Conservation (phyloP, 2,888 invertebrate genomes). For the Tinea trinotella region DNA sequence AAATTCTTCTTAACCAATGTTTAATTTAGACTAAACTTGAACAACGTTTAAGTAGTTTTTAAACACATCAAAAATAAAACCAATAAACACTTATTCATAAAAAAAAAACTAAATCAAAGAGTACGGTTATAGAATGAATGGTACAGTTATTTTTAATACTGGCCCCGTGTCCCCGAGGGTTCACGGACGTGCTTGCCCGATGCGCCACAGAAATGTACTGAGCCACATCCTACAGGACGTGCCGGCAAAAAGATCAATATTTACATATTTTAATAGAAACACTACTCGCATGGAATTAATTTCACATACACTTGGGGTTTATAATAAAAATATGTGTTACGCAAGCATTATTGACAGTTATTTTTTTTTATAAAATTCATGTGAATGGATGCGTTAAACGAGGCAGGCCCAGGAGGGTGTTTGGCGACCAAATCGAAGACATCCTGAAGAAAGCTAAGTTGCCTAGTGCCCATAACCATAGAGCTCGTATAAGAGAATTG, state of each 20-base stretch:
- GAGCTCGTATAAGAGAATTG: no score
- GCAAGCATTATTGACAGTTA: no score
- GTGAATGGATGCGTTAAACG: no score
- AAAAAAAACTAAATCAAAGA: background rate
- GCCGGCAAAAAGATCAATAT: slow-evolving; percentile 48
- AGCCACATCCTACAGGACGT: slow-evolving; percentile 48
- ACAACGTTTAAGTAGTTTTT: no score
- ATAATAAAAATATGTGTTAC: no score
- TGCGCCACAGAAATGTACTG: slow-evolving; percentile 61
- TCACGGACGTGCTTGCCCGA: slow-evolving; percentile 49
- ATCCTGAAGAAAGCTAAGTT: no score
- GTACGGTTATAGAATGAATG: slow-evolving; percentile 4
- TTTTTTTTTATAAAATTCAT: no score
- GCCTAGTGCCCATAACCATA: no score
- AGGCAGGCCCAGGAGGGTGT: no score
- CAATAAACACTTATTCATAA: background rate
- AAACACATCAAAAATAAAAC: background rate
- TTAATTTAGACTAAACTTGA: no score
- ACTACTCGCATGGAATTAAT: slow-evolving; percentile 9
- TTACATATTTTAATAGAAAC: slow-evolving; percentile 60
- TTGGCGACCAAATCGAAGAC: no score
- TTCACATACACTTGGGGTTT: background rate
- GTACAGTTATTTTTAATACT: slow-evolving; percentile 34
- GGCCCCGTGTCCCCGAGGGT: slow-evolving; percentile 27
- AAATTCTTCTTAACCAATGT: background rate